Percentiles rank a stretch among this genome's conserved stretches.
phyloP scores from a whole-genome alignment of 2,797 vertebrate genomes.

The Sebastiscus tertius region DNA sequence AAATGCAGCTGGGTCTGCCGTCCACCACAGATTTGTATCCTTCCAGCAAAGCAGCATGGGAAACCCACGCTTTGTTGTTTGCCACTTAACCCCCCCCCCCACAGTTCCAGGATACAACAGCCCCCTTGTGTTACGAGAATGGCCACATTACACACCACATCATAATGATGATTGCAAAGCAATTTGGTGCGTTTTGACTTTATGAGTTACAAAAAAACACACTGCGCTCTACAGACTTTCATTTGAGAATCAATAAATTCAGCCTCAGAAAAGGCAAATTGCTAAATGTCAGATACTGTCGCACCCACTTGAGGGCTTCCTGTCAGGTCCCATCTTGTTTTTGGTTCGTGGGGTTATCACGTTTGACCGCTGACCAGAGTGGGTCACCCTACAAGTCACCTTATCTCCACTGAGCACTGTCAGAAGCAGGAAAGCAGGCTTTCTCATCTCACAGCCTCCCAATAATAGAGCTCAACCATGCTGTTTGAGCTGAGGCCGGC shows the following conservation, averaged over 20 bases:
- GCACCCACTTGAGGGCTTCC: background rate
- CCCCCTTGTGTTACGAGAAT: slow-evolving; percentile 33
- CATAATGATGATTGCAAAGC: slow-evolving; percentile 24
- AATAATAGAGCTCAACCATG: slow-evolving; percentile 6
- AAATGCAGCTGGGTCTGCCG: slow-evolving; percentile 53
- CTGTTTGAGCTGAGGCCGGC: background rate
- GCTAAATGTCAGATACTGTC: background rate
- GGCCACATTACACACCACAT: slow-evolving; percentile 39
- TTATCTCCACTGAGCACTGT: slow-evolving; percentile 43
- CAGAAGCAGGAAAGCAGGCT: slow-evolving; percentile 37
- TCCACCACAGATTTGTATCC: background rate
- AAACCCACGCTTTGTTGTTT: slow-evolving; percentile 33
- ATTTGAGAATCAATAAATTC: slow-evolving; percentile 40
- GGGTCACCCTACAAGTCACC: background rate
- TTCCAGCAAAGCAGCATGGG: slow-evolving; percentile 15
- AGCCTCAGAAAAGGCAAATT: background rate
- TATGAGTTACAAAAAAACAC: slow-evolving; percentile 45
- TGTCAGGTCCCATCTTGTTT: slow-evolving; percentile 49
- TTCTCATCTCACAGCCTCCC: slow-evolving; percentile 46
- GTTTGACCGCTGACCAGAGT: slow-evolving; percentile 19
- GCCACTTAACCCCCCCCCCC: background rate
- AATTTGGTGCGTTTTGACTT: slow-evolving; percentile 28
- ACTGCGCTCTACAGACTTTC: background rate
- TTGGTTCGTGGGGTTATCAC: slow-evolving; percentile 40
- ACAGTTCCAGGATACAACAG: slow-evolving; percentile 13